Base-by-base conservation (phyloP, 2,797 vertebrate species). In the Pelochelys cantorii region DNA sequence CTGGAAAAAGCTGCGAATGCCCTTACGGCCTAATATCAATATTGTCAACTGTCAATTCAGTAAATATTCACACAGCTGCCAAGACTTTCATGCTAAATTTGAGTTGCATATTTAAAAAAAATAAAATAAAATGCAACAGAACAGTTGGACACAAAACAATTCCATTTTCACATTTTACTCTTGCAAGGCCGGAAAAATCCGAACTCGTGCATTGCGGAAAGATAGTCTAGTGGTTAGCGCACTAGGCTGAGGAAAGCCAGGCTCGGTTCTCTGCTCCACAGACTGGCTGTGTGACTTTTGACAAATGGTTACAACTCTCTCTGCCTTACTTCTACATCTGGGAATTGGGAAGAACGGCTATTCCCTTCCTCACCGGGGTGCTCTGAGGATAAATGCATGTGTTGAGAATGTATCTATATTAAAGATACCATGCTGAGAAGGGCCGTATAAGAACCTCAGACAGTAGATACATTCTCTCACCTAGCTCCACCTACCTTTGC, bases 81-180 rank as follows among this genome's bases (percentile, higher is more conserved):
- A 85, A 91, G 54, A 12, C 15, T 88, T 85, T 22, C n/a, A 10
- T 86, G 48, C 81, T 79, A 94, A 93, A 80, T 79, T 25, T 88
- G 25, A 83, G 52, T 11, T 90, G 78, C 5, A 10, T 79, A 93
- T 92, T 53, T 84, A 89, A 87, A 48, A 48, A 48, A 48, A 54
- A 54, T 14, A 54, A 55, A 37, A 31, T 18, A 2, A 2, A 2
- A n/a, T 5, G 5, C 13, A 89, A 85, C 78, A 84, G 91, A 93
- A 54, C 15, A 59, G 31, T 42, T 48, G 27, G 31, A 31, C 25
- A 85, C 27, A 48, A 55, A 84, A 52, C 42, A 5, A 29, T 27
- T 62, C 29, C 60, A 31, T 29, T 83, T 87, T 81, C 55, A 60
- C 10, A 1, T 18, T 9, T 29, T 79, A 56, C 12, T 23, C 71